Evolutionary conservation across 2,797 vertebrate genomes (phyloP), one percentile per base, ranked within the genome.

Genomic region (Dendrocincla tyrannina): DNA sequence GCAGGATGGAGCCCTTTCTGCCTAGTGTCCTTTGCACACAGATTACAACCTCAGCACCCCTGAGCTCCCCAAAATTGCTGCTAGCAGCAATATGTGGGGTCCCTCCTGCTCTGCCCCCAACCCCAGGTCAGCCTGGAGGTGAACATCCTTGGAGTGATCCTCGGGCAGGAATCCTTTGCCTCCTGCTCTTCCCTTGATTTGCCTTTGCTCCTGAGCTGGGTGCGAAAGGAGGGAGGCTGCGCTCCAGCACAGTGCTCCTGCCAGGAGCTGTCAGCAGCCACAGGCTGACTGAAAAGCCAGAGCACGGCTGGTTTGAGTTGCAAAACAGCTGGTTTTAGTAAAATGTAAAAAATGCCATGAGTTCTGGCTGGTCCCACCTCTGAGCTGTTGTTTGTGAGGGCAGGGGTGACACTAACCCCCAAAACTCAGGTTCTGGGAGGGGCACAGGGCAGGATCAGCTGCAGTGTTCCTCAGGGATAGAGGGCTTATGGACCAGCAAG

Each of bases 11-110:
- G 59, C 64, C 33, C n/a, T 25, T 55, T 37, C 56, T 37, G 13
- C 70, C 52, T 2, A 1, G 46, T 6, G 15, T 25, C n/a, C 32
- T 50, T 41, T 9, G 30, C 17, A 12, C 5, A 2, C 14, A 46
- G 27, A 1, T 17, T 41, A 22, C 58, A 77, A 41, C 22, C 35
- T 41, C 60, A 25, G 35, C 2, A 3, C 16, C 13, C 10, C 1
- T 9, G n/a, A 32, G 53, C 11, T 2, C 63, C n/a, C 66, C 4
- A 10, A 19, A 63, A 41, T 30, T 28, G 47, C 74, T 35, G 23
- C 64, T 4, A 10, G 56, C 39, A 52, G 56, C 39, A 52, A 28
- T 33, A 3, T 0, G 0, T 1, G 2, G 10, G 27, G 10, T 64
- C 8, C 4, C 9, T 9, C 22, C 24, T 39, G 37, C 41, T 59